Evolutionary conservation across 2,113 vertebrate species (phyloP), one percentile per base, ranked within the genome.

Genomic region (Seriola rivoliana): DNA sequence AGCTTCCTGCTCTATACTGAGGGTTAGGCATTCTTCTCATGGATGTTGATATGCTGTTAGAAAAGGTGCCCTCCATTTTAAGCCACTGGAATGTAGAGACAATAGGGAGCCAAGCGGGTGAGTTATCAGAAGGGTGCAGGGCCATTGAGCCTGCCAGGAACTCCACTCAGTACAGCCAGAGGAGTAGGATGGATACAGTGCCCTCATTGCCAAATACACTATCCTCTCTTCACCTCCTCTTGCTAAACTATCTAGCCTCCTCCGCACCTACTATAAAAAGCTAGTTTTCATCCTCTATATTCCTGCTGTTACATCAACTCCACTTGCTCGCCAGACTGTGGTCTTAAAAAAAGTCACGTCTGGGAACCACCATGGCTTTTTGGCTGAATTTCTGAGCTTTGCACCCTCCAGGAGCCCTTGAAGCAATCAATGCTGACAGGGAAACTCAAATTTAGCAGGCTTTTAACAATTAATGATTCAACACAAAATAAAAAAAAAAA

Each of bases 71-170:
- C 71, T 87, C 80, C 38, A 85, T 84, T 81, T 90, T 78, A 89
- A 85, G 66, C 89, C 72, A 59, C 48, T 81, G 87, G 86, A 89
- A 93, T 88, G 78, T 64, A 79, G 80, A 85, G 86, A 92, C 86
- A 89, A 92, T 81, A 40, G 68, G 82, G 48, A 62, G 82, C 77
- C 81, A 84, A 88, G 90, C 44, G 75, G 81, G 72, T 48, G 85
- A 92, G 89, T 86, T 80, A 88, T 90, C 84, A 85, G 75, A 74
- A 75, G 88, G 73, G 71, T 69, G 85, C 71, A 82, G 81, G 70
- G 81, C 76, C 81, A 63, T 0, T 4, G 19, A 78, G 62, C 64
- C 73, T 77, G 82, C 78, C 90, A 88, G 85, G 71, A 85, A 81
- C 73, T 86, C 60, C 40, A 70, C 81, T 85, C 67, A 14, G 67